Base-by-base conservation (phyloP, 2,888 invertebrate species). In the Drosophila antonietae region DNA sequence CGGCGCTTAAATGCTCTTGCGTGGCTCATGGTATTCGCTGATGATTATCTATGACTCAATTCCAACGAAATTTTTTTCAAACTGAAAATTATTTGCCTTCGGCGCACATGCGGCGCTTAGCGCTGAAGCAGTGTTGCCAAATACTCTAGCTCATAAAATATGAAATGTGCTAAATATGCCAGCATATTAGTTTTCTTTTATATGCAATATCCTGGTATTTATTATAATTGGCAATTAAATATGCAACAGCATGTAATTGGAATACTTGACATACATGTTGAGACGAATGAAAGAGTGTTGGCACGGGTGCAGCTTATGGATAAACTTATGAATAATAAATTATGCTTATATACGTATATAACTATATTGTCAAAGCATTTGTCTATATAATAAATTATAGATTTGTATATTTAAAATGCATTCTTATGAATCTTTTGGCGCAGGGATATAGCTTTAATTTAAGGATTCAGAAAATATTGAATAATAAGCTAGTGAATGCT, bases 1-100 rank as follows among this genome's bases (percentile, higher is more conserved):
- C 43, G 47, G 12, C 63, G 1, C 3, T 37, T 9, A 20, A 59
- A 75, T 60, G 43, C 70, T 20, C 41, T 69, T n/a, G 1, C 39
- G n/a, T 55, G 10, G 10, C 31, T 23, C 0, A 10, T 15, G 37
- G 20, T n/a, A 12, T 28, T 9, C 7, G n/a, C 37, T 20, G 56
- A 57, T 20, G 20, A 33, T 44, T 20, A 55, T 57, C 56, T 57
- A 18, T 31, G 43, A 43, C 56, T 56, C 56, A 43, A 43, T 55
- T 56, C 31, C 23, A 43, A 14, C 18, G 33, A 43, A 33, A 57
- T 57, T 14, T 41, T 20, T 56, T 31, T 12, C 4, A 18, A 37
- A 41, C 7, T 31, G 23, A 4, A 53, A 53, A 28, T 33, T 6
- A 6, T n/a, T 49, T 31, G 12, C n/a, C n/a, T 31, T n/a, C 10